Base-by-base conservation (phyloP, 2,113 vertebrate species). In the Drymodes brunneopygia region DNA sequence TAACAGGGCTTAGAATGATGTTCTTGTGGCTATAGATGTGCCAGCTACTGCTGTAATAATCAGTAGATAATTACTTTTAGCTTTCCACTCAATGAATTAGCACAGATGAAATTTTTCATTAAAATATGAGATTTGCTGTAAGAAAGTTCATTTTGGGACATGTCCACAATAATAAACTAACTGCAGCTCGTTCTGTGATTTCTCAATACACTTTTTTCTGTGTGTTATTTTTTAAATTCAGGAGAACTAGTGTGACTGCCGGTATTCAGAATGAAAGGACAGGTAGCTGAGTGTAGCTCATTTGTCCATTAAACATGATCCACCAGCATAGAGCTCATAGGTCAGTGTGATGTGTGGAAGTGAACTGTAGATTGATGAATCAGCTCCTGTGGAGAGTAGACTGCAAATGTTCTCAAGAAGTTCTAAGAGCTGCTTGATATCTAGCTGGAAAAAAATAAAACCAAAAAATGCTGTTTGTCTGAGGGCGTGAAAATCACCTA, bases 101-200 rank as follows among this genome's bases (percentile, higher is more conserved):
- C n/a, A 86, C 25, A 72, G n/a, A 88, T 83, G 15, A 90, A 71
- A 42, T 88, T 81, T 95, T 93, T 92, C 60, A 73, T 84, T 83
- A 53, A 74, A 86, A 66, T 17, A 85, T 44, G 51, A 86, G 10
- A 65, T 88, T 86, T 61, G 9, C 38, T 82, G 15, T 38, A 40
- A 69, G 21, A 60, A 82, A 69, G 31, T 91, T 89, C 31, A 72
- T 91, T 85, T 75, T 38, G 91, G 92, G 62, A 79, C 54, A 65
- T 40, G 11, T 44, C 47, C 27, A 91, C 28, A 83, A 33, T 48
- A 77, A 86, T 58, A 89, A 71, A 58, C 8, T 87, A 70, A 58
- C 31, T 24, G 9, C 24, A 65, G 7, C 13, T 88, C 81, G 17
- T 8, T 65, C 38, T 75, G 35, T 27, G 24, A 51, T 88, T 89